Percentiles rank a stretch among this genome's conserved stretches.
phyloP scores from a whole-genome alignment of 1,140 invertebrate genomes.

The Penaeus indicus region DNA sequence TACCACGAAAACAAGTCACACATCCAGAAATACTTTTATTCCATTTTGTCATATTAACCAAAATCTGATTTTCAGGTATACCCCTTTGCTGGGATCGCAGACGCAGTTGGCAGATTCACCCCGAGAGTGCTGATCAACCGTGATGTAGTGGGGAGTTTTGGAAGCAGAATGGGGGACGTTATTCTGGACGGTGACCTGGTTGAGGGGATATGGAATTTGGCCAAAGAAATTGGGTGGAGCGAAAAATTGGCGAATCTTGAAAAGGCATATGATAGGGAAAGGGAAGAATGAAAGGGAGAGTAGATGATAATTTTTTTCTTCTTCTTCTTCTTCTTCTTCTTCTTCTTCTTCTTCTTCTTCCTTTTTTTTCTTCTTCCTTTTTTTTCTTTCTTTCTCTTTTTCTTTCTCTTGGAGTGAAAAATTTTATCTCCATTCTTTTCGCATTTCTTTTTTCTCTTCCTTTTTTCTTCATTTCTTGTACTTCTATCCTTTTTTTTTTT shows the following conservation, averaged over 20 bases:
- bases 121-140: slow-evolving; percentile 88
- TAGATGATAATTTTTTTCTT: no score
- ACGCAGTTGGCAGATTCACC: slow-evolving; percentile 79
- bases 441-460: no score
- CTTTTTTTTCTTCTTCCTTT: no score
- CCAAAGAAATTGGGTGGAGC: slow-evolving; percentile 26
- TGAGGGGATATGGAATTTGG: slow-evolving; percentile 24
- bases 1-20: neutral
- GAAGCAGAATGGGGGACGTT: slow-evolving; percentile 43
- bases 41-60: neutral
- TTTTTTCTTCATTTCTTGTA: no score
- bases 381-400: no score
- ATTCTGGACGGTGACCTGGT: slow-evolving; percentile 51
- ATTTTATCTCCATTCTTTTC: no score
- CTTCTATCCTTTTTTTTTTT: no score
- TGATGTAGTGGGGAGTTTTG: slow-evolving; percentile 77
- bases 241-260: neutral
- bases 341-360: no score
- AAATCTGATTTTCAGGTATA: slow-evolving; percentile 70
- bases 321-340: no score
- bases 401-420: no score
- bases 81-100: slow-evolving; percentile 90
- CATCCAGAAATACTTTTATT: neutral
- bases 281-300: no score
- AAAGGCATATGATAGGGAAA: no score